These are phyloP conservation scores for Conus betulinus DNA, from an alignment of 1,140 invertebrate genomes.

Conservation along the genomic window DNA sequence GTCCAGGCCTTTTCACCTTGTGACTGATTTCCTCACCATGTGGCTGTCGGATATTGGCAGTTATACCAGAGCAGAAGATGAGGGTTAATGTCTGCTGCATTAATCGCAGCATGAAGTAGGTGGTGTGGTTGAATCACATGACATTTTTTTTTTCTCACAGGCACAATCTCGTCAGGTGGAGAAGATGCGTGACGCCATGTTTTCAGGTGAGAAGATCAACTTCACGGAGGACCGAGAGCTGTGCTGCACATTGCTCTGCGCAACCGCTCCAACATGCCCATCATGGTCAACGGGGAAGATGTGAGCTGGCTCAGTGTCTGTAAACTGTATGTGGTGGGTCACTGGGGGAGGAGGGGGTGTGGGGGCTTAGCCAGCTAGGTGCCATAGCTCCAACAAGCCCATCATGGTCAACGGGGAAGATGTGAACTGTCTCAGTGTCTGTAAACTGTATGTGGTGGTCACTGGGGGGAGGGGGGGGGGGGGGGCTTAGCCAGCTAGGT, in stretches of 20 bases:
- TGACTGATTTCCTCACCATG: too few species aligned
- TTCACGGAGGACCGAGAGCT: conserved; percentile 96
- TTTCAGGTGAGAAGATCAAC: conserved; percentile 96
- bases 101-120: too few species aligned
- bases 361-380: neutral
- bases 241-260: conserved; percentile 96
- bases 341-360: neutral
- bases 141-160: conserved; percentile 71
- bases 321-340: neutral
- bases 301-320: conserved; percentile 73
- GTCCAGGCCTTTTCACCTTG: too few species aligned
- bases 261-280: conserved; percentile 87
- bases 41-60: too few species aligned
- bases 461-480: neutral
- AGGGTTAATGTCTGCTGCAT: too few species aligned
- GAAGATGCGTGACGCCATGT: conserved; percentile 93
- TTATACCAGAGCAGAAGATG: too few species aligned
- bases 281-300: conserved; percentile 92
- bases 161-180: conserved; percentile 90
- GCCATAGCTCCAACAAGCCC: conserved; percentile 88
- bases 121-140: too few species aligned
- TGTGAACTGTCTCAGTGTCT: conserved; percentile 75
- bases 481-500: neutral
- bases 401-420: conserved; percentile 93
- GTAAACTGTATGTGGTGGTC: neutral